A percentile compares a stretch with the other conserved stretches of the same genome.
Evolutionary conservation across 1,140 invertebrate genomes (phyloP).

Genomic region (Oryzaephilus surinamensis): DNA sequence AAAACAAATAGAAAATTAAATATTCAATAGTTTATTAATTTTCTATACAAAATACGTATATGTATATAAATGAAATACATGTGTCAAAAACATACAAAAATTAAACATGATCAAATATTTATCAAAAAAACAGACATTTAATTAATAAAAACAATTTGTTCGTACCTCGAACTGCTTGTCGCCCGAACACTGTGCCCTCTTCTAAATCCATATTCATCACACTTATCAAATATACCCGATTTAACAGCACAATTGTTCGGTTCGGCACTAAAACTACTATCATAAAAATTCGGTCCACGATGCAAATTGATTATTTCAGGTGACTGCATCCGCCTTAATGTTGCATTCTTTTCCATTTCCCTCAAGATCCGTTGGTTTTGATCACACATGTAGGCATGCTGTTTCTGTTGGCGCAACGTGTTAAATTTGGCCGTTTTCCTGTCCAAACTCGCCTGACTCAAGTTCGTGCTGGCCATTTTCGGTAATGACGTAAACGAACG

Average conservation of each 20-base stretch:
- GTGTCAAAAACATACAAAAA: too few species aligned
- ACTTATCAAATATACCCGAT: constrained; percentile 22
- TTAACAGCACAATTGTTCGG: constrained; percentile 24
- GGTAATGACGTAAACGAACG: constrained; percentile 26
- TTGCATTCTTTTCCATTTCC: constrained; percentile 16
- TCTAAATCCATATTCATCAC: constrained; percentile 30
- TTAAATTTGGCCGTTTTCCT: constrained; percentile 17
- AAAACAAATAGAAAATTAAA: too few species aligned
- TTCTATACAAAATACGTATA: too few species aligned
- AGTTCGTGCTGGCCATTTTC: constrained; percentile 21
- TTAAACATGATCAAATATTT: too few species aligned
- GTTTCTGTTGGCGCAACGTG: constrained; percentile 12
- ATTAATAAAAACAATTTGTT: too few species aligned
- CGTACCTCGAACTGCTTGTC: constrained; percentile 16
- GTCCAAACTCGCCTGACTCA: constrained; percentile 27
- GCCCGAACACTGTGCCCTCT: constrained; percentile 24
- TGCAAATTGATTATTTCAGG: constrained; percentile 34
- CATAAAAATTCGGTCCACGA: constrained; percentile 26
- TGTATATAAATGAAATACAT: too few species aligned
- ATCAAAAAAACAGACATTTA: too few species aligned
- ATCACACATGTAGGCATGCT: constrained; percentile 25
- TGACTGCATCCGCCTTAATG: constrained; percentile 27
- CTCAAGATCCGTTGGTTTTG: constrained; percentile 23
- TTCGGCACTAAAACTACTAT: constrained; percentile 22
- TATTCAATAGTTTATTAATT: too few species aligned